These are phyloP conservation scores for Donacobius atricapilla DNA, from an alignment of 2,113 vertebrate genomes.

Conservation along the genomic window DNA sequence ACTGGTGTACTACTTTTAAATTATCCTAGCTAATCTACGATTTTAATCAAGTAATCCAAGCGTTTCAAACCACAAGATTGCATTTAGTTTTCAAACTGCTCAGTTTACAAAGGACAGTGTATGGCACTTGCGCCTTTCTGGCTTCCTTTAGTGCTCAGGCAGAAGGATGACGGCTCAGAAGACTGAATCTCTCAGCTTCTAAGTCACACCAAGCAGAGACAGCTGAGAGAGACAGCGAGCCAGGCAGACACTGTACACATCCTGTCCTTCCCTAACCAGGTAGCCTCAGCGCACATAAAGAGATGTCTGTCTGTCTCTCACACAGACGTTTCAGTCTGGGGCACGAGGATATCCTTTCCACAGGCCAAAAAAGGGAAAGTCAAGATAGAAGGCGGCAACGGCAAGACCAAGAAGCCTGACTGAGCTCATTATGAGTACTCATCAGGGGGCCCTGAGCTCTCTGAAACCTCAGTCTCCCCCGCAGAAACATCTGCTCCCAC, in stretches of 20 bases:
- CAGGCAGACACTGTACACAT: neutral
- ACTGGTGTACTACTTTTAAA: neutral
- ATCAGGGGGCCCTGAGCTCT: neutral
- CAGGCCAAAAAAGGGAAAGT: neutral
- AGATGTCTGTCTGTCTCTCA: neutral
- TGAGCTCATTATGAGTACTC: no score
- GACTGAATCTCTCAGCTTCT: neutral
- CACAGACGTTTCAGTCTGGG: neutral
- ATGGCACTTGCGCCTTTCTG: neutral
- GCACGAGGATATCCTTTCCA: neutral
- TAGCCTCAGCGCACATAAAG: neutral
- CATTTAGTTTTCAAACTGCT: neutral
- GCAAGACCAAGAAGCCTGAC: neutral
- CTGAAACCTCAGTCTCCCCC: neutral
- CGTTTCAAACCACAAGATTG: neutral
- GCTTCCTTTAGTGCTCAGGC: neutral
- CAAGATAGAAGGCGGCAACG: neutral
- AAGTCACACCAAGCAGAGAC: neutral
- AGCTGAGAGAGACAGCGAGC: neutral
- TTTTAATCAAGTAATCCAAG: neutral
- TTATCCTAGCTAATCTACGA: neutral
- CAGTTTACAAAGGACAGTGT: neutral
- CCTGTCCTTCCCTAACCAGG: neutral
- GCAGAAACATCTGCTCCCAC: neutral
- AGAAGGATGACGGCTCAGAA: neutral